Evolutionary conservation across 2,888 invertebrate species (phyloP).

Genomic region (Stegana nigrithorax): DNA sequence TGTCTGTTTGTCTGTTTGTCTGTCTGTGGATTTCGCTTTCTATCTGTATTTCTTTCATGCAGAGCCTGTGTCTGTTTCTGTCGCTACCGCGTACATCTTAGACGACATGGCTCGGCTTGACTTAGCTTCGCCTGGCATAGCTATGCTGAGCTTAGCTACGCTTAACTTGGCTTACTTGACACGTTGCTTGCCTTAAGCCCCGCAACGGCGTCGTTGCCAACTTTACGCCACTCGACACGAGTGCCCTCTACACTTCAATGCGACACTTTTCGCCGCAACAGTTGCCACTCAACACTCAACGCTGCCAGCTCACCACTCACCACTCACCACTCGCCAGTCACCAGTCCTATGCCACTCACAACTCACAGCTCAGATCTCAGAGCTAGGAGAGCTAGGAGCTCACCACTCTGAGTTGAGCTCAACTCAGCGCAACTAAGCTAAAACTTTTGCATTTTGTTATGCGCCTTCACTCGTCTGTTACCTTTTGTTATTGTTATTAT

Average conservation of each 20-base stretch:
- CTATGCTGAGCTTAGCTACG: neutral
- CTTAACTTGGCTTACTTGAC: neutral
- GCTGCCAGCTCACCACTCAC: neutral
- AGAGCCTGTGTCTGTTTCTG: constrained; percentile 25
- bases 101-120: neutral
- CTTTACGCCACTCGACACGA: constrained; percentile 46
- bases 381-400: too few species aligned
- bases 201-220: neutral
- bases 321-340: neutral
- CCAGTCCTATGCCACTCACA: neutral
- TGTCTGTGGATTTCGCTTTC: neutral
- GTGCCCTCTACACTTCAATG: constrained; percentile 45
- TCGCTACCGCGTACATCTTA: neutral
- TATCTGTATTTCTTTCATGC: too few species aligned
- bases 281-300: constrained; percentile 38
- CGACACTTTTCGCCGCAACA: constrained; percentile 53
- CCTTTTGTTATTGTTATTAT: neutral
- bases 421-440: neutral
- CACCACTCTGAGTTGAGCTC: neutral
- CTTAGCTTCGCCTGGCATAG: neutral
- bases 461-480: neutral
- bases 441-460: neutral
- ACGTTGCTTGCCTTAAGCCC: neutral
- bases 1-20: neutral
- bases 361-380: too few species aligned